These are phyloP conservation scores for Sarcophaga peregrina DNA, from an alignment of 1,140 invertebrate genomes.

Conservation along the genomic window DNA sequence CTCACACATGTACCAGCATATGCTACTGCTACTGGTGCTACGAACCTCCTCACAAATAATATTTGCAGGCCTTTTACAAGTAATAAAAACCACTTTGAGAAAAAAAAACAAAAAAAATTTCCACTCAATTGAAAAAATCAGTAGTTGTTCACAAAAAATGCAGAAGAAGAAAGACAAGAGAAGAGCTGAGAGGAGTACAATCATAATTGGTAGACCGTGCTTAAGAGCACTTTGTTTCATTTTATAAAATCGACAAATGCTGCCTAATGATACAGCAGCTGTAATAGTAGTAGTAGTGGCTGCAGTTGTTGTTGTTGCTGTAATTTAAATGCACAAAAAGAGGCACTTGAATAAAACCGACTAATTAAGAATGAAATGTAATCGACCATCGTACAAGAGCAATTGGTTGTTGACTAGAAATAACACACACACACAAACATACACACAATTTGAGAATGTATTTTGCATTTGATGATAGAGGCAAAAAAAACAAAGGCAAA, in stretches of 20 bases:
- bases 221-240: constrained; percentile 24
- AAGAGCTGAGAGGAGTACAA: neutral
- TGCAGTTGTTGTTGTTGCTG: neutral
- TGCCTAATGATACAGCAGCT: neutral
- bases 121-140: constrained; percentile 26
- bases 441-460: too few relatives aligned
- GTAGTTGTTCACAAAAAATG: neutral
- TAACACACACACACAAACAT: neutral
- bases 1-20: too few relatives aligned
- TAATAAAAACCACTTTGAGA: neutral
- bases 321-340: neutral
- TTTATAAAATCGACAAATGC: constrained; percentile 2
- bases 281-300: neutral
- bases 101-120: neutral
- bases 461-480: too few relatives aligned
- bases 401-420: neutral
- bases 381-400: constrained; percentile 7
- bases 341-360: neutral
- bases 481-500: too few relatives aligned
- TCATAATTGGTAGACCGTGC: constrained; percentile 25
- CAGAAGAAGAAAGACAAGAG: neutral
- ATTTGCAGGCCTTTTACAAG: neutral
- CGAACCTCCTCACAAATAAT: neutral
- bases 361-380: constrained; percentile 18
- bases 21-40: neutral